Percentiles rank a stretch among this genome's conserved stretches.
These are phyloP conservation scores for Sminthurides aquaticus DNA, from an alignment of 2,888 invertebrate species.

Conservation along the genomic window DNA sequence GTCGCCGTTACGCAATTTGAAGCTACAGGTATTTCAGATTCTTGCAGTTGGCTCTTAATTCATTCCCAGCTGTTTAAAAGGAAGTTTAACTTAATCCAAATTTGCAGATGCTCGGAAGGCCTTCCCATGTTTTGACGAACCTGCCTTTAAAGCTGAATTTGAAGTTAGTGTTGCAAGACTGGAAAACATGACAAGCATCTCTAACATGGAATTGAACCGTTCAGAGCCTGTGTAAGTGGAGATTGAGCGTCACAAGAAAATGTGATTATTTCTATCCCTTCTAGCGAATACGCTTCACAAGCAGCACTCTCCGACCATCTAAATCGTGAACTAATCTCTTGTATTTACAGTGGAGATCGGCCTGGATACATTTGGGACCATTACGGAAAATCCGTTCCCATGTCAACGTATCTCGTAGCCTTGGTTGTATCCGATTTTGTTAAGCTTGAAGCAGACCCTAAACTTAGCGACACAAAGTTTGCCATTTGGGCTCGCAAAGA, in stretches of 20 bases:
- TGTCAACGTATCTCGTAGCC: constrained; percentile 59
- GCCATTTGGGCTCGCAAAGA: constrained; percentile 67
- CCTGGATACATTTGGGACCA: constrained; percentile 42
- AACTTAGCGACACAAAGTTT: constrained; percentile 52
- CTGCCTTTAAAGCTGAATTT: constrained; percentile 70
- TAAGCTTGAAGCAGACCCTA: constrained; percentile 50
- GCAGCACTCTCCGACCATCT: too few relatives aligned
- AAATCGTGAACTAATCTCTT: not conserved
- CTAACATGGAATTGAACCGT: constrained; percentile 62
- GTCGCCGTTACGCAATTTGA: too few relatives aligned
- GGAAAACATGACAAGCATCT: constrained; percentile 63
- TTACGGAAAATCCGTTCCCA: constrained; percentile 48
- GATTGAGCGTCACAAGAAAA: not conserved
- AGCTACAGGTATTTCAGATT: too few relatives aligned
- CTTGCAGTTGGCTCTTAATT: too few relatives aligned
- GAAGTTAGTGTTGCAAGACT: constrained; percentile 67
- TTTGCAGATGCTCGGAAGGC: constrained; percentile 49
- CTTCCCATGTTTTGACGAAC: constrained; percentile 83
- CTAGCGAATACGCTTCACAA: too few relatives aligned
- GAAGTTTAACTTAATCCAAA: too few relatives aligned
- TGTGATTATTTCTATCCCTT: too few relatives aligned
- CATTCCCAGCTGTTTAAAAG: too few relatives aligned
- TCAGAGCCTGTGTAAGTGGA: constrained; percentile 53
- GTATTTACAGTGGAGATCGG: constrained; percentile 29
- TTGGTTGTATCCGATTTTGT: constrained; percentile 68